Evolutionary conservation across 2,113 vertebrate genomes (phyloP).

Genomic region (Ranitomeya variabilis): DNA sequence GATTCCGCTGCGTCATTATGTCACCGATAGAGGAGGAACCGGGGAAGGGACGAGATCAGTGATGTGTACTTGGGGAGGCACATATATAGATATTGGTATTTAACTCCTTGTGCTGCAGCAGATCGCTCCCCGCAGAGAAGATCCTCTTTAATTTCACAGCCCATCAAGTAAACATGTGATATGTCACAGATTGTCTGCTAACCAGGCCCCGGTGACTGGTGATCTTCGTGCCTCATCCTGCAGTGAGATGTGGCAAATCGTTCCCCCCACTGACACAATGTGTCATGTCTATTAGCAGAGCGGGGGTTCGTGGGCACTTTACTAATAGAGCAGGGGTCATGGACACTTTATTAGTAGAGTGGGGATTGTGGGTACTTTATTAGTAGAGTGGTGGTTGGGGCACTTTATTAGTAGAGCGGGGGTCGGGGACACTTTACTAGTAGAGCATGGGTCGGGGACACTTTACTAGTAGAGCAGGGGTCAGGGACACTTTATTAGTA

Average conservation of each 20-base stretch:
- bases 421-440: too few relatives aligned
- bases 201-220: slow-evolving; percentile 17
- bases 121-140: background rate
- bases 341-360: too few relatives aligned
- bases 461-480: too few relatives aligned
- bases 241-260: background rate
- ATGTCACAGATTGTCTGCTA: slow-evolving; percentile 24
- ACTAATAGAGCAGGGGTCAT: background rate
- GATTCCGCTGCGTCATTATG: slow-evolving; percentile 15
- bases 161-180: slow-evolving; percentile 47
- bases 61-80: background rate
- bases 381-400: too few relatives aligned
- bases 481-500: too few relatives aligned
- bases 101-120: background rate
- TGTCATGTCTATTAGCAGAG: too few relatives aligned
- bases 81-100: background rate
- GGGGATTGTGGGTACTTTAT: too few relatives aligned
- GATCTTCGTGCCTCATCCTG: background rate
- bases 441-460: too few relatives aligned
- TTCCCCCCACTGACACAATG: background rate
- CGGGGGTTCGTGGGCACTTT: background rate
- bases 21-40: background rate
- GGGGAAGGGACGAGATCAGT: background rate
- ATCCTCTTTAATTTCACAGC: slow-evolving; percentile 29
- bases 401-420: background rate